Conservation (phyloP, 2,797 vertebrate genomes). For the Anomalospiza imberbis region DNA sequence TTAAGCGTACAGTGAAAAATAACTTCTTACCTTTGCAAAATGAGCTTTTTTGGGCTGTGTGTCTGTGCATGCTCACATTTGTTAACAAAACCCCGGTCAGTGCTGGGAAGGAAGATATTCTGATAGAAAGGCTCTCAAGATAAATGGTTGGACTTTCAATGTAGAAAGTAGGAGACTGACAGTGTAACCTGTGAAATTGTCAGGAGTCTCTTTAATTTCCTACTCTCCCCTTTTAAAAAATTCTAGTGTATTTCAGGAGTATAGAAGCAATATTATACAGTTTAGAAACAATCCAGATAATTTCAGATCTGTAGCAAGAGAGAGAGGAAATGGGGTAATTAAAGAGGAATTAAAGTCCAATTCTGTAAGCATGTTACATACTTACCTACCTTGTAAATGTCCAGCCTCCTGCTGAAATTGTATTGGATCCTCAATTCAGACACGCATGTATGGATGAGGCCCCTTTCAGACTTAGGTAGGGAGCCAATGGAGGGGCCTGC, state of each 20-base stretch:
- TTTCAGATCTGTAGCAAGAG: not conserved
- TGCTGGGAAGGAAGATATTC: not conserved
- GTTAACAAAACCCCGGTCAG: not conserved
- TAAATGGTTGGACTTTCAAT: not conserved
- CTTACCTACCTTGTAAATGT: not conserved
- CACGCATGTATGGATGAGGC: rapidly evolving
- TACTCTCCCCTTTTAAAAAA: not conserved
- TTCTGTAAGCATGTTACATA: not conserved
- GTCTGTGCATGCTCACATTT: not conserved
- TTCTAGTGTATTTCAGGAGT: not conserved
- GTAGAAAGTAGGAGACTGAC: not conserved
- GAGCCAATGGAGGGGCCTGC: not conserved
- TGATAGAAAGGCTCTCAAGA: not conserved
- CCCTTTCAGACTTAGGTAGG: not conserved
- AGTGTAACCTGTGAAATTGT: not conserved
- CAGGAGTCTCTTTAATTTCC: not conserved
- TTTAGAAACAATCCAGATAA: not conserved
- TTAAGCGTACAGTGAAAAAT: not conserved
- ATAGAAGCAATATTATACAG: not conserved
- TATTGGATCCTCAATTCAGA: not conserved
- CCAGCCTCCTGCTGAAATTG: not conserved
- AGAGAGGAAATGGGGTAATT: not conserved
- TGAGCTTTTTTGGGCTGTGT: not conserved
- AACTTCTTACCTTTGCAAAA: not conserved
- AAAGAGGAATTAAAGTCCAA: not conserved